Evolutionary conservation across 2,888 invertebrate species (phyloP).

Genomic region (Chymomyza caudatula): DNA sequence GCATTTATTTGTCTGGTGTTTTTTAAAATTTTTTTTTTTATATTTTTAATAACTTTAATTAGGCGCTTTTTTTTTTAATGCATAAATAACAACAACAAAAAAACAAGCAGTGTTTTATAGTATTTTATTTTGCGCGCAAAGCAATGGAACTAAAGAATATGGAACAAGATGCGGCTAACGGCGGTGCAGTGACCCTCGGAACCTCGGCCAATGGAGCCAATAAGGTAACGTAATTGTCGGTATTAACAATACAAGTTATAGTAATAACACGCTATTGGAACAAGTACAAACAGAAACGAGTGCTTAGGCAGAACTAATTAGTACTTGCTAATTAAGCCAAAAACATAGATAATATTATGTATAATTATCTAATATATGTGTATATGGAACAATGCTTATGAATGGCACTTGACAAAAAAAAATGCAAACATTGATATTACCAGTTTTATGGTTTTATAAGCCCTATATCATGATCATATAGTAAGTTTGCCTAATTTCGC

Average conservation of each 20-base stretch:
- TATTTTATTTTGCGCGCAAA: not conserved
- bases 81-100: not conserved
- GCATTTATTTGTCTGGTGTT: too few relatives aligned
- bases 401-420: not conserved
- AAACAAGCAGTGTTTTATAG: not conserved
- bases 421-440: not conserved
- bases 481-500: too few relatives aligned
- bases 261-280: too few relatives aligned
- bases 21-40: not conserved
- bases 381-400: too few relatives aligned
- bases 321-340: not conserved
- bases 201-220: constrained; percentile 33
- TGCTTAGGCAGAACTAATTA: not conserved
- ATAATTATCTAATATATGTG: not conserved
- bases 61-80: not conserved
- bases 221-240: not conserved
- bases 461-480: not conserved
- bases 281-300: not conserved
- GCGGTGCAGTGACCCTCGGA: constrained; percentile 30
- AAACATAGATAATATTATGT: not conserved
- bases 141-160: constrained; percentile 8
- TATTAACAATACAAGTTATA: too few relatives aligned
- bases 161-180: not conserved
- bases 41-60: not conserved
- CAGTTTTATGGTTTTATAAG: not conserved